A percentile compares a stretch with the other conserved stretches of the same genome.
These are phyloP conservation scores for Chelon auratus DNA, from an alignment of 2,797 vertebrate genomes.

Conservation along the genomic window DNA sequence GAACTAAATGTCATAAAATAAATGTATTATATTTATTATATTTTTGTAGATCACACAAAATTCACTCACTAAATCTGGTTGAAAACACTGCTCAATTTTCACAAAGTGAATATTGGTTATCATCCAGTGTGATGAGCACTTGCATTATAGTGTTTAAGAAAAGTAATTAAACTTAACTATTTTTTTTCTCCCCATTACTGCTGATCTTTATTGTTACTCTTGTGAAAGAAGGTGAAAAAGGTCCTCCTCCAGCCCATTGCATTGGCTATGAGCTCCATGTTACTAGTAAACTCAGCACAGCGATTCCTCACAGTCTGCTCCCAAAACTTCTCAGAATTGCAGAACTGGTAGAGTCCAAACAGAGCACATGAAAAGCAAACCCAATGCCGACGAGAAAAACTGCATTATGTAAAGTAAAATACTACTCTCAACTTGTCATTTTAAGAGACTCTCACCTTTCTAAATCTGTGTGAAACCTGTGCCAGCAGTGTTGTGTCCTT, in stretches of 20 bases:
- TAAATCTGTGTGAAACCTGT: conserved; percentile 81
- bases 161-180: not conserved
- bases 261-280: conserved; percentile 76
- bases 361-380: conserved; percentile 33
- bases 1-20: not conserved
- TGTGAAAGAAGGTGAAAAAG: conserved; percentile 76
- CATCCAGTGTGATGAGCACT: not conserved
- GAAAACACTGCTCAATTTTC: conserved; percentile 4
- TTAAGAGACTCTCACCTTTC: conserved; percentile 74
- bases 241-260: conserved; percentile 80
- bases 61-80: not conserved
- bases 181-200: conserved; percentile 9
- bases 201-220: not conserved
- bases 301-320: conserved; percentile 75
- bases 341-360: conserved; percentile 67
- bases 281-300: conserved; percentile 70
- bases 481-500: conserved; percentile 82
- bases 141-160: not conserved
- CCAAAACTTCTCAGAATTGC: conserved; percentile 81
- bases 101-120: not conserved
- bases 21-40: not conserved
- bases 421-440: not conserved
- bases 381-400: not conserved
- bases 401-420: no score
- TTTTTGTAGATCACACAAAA: conserved; percentile 3